Percentiles rank a stretch among this genome's conserved stretches.
These are phyloP conservation scores for Cheilosia grossa DNA, from an alignment of 2,888 invertebrate species.

Conservation along the genomic window DNA sequence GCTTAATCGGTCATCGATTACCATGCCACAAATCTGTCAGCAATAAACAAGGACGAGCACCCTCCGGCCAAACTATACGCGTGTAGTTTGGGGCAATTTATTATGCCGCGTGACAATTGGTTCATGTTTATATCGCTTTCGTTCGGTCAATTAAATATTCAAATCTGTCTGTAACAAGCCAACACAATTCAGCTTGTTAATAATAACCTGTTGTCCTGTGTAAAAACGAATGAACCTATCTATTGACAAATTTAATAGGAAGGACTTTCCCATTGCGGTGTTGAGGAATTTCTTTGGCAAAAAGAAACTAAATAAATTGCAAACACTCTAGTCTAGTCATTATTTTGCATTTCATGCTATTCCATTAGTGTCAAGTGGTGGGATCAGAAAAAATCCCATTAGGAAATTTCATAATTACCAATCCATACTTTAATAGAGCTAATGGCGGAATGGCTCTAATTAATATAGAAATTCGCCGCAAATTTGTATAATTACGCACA, in stretches of 20 bases:
- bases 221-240: not conserved
- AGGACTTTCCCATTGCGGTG: not conserved
- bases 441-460: constrained; percentile 3
- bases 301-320: too few species aligned
- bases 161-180: constrained; percentile 39
- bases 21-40: constrained; percentile 54
- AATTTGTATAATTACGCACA: constrained; percentile 15
- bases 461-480: not conserved
- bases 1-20: constrained; percentile 55
- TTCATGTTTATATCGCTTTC: constrained; percentile 59
- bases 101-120: constrained; percentile 64
- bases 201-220: not conserved
- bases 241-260: not conserved
- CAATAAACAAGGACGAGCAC: constrained; percentile 35
- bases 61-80: constrained; percentile 14
- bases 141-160: constrained; percentile 51
- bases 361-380: constrained; percentile 1
- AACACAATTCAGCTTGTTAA: constrained; percentile 24
- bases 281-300: not conserved
- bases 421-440: not conserved
- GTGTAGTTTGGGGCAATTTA: constrained; percentile 13
- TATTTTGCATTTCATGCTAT: not conserved
- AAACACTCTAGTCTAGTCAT: constrained; percentile 5
- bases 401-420: not conserved
- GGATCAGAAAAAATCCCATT: not conserved